A percentile compares a stretch with the other conserved stretches of the same genome.
Evolutionary conservation across 2,888 invertebrate genomes (phyloP).

Genomic region (Sisyra nigra): DNA sequence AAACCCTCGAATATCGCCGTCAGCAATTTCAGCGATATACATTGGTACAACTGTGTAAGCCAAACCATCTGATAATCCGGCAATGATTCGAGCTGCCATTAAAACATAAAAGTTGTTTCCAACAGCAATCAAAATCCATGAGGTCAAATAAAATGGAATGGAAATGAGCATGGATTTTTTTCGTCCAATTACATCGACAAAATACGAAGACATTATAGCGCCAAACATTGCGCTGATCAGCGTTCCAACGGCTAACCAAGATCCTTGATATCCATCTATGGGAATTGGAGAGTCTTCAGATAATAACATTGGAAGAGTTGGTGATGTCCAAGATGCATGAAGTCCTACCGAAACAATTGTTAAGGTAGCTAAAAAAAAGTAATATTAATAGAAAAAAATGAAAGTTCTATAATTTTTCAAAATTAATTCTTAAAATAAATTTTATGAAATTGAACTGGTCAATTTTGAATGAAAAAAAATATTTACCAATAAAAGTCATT

Average conservation of each 20-base stretch:
- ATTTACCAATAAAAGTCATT: too few species aligned
- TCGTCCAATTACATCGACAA: slow-evolving; percentile 46
- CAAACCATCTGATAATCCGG: slow-evolving; percentile 37
- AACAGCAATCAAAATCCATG: slow-evolving; percentile 44
- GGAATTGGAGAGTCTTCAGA: slow-evolving; percentile 32
- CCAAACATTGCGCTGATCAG: slow-evolving; percentile 47
- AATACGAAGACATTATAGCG: slow-evolving; percentile 41
- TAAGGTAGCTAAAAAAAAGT: slow-evolving; percentile 19
- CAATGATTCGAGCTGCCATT: slow-evolving; percentile 36
- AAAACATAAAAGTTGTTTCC: slow-evolving; percentile 37
- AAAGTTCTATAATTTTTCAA: too few species aligned
- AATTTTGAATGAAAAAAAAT: too few species aligned
- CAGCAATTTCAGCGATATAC: slow-evolving; percentile 42
- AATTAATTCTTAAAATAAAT: too few species aligned
- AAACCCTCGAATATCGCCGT: slow-evolving; percentile 37
- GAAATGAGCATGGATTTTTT: slow-evolving; percentile 44
- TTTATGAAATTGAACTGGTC: too few species aligned
- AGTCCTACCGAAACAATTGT: slow-evolving; percentile 23
- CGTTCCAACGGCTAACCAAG: slow-evolving; percentile 48
- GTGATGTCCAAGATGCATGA: slow-evolving; percentile 40
- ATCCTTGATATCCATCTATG: slow-evolving; percentile 32
- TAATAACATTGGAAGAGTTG: slow-evolving; percentile 34
- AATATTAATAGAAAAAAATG: background rate
- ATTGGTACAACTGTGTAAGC: slow-evolving; percentile 32
- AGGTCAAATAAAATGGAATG: slow-evolving; percentile 40